Percentiles rank a stretch among this genome's conserved stretches.
phyloP scores from a whole-genome alignment of 2,113 vertebrate species.

The Ceyx cyanopectus region DNA sequence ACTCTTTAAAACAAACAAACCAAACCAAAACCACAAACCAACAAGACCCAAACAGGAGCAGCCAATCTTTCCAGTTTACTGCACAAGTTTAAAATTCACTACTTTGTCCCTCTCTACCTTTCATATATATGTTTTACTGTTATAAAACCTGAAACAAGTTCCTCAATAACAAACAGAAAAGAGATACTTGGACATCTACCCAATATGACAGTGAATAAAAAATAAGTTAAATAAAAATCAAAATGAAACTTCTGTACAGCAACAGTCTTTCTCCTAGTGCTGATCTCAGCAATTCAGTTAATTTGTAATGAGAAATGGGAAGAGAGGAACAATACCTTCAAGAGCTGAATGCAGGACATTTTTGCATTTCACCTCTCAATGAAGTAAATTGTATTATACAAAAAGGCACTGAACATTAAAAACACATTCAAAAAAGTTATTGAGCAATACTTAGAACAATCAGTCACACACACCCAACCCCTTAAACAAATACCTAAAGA shows the following conservation, averaged over 20 bases:
- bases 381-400: background rate
- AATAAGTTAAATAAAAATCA: background rate
- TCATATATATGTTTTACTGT: background rate
- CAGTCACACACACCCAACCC: background rate
- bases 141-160: background rate
- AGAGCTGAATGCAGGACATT: background rate
- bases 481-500: conserved; percentile 15
- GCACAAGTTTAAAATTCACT: background rate
- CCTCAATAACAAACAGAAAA: background rate
- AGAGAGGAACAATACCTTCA: background rate
- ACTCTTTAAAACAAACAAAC: background rate
- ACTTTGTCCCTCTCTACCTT: background rate
- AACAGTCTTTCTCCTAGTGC: background rate
- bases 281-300: background rate
- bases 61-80: background rate
- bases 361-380: background rate
- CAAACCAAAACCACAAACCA: background rate
- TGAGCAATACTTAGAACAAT: background rate
- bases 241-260: background rate
- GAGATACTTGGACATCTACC: background rate
- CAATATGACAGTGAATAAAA: background rate
- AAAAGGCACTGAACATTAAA: background rate
- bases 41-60: background rate
- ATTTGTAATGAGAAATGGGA: background rate
- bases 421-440: background rate